Conservation (phyloP, 2,113 vertebrate genomes). For the Hirundichthys speculiger region DNA sequence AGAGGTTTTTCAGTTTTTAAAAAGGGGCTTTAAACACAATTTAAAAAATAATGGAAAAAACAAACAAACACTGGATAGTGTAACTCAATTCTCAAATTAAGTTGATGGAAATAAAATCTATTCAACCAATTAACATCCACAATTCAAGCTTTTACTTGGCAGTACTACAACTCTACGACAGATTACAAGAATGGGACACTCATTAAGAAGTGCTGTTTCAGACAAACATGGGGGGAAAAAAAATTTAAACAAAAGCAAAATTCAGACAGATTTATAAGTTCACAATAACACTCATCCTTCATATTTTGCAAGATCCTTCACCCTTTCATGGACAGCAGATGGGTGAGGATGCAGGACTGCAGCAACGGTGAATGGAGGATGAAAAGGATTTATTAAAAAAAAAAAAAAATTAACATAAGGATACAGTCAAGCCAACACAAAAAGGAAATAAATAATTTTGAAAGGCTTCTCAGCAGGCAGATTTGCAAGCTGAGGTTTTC, state of each 20-base stretch:
- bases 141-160: constrained; percentile 17
- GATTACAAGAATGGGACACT: constrained; percentile 21
- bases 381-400: constrained; percentile 74
- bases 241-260: neutral
- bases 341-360: constrained; percentile 11
- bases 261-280: neutral
- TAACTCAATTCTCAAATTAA: no score
- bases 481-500: constrained; percentile 55
- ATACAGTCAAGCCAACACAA: constrained; percentile 81
- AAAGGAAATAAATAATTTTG: constrained; percentile 88
- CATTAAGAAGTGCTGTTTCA: constrained; percentile 26
- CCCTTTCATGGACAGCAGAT: no score
- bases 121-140: constrained; percentile 4
- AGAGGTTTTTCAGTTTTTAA: no score
- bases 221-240: neutral
- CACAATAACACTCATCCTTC: constrained; percentile 44
- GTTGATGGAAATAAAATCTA: constrained; percentile 7
- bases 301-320: constrained; percentile 18
- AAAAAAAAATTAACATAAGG: constrained; percentile 73
- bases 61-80: no score
- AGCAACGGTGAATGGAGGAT: constrained; percentile 35
- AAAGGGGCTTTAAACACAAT: no score
- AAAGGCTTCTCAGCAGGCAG: constrained; percentile 75
- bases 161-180: constrained; percentile 16
- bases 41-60: no score